Conservation (phyloP, 1,140 invertebrate genomes). For the Bemisia tabaci region DNA sequence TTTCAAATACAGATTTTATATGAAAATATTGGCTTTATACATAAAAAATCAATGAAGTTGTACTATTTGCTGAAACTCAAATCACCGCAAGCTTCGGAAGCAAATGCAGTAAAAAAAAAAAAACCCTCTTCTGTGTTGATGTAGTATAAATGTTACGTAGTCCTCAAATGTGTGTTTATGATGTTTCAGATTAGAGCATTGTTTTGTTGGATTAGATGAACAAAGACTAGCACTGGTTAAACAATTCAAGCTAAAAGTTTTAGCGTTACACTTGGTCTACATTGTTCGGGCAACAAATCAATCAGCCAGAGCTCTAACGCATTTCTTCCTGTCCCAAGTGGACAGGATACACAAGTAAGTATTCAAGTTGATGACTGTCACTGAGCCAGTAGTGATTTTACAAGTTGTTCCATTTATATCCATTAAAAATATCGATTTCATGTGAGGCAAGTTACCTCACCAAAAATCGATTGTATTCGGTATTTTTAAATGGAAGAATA, state of each 20-base stretch:
- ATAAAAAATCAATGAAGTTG: too few relatives aligned
- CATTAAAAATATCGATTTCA: too few relatives aligned
- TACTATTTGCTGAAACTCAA: too few relatives aligned
- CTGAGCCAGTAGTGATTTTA: background rate
- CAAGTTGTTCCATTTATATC: background rate
- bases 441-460: too few relatives aligned
- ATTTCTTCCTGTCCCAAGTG: slow-evolving; percentile 46
- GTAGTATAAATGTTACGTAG: too few relatives aligned
- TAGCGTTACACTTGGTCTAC: slow-evolving; percentile 68
- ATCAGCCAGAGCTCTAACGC: slow-evolving; percentile 42
- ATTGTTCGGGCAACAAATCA: slow-evolving; percentile 46
- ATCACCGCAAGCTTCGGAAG: too few relatives aligned
- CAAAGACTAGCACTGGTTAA: slow-evolving; percentile 60
- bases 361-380: slow-evolving; percentile 14
- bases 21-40: too few relatives aligned
- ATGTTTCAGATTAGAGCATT: slow-evolving; percentile 50
- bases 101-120: background rate
- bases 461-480: background rate
- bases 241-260: slow-evolving; percentile 67
- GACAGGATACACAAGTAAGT: slow-evolving; percentile 39
- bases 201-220: slow-evolving; percentile 64
- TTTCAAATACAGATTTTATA: too few relatives aligned
- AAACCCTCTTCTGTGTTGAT: too few relatives aligned
- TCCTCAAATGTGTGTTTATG: slow-evolving; percentile 10
- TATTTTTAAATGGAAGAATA: too few relatives aligned